These are phyloP conservation scores for Rhyacophila evoluta DNA, from an alignment of 2,888 invertebrate genomes.

Conservation along the genomic window DNA sequence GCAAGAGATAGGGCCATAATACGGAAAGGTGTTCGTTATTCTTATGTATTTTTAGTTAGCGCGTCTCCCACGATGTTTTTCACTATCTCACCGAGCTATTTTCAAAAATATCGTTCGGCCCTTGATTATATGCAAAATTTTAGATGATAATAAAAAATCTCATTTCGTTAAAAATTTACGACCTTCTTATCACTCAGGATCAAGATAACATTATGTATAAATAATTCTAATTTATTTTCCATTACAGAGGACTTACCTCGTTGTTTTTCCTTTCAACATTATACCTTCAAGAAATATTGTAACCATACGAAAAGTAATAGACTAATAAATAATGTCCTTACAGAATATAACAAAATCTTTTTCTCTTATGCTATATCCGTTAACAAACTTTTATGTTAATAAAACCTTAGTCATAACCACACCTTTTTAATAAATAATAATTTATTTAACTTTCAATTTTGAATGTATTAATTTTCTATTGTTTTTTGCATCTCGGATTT, in stretches of 20 bases:
- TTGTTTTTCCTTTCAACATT: no score
- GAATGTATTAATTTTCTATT: no score
- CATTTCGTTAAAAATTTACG: constrained; percentile 10
- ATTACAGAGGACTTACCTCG: neutral
- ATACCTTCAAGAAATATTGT: no score
- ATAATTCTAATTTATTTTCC: neutral
- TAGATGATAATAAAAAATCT: constrained; percentile 24
- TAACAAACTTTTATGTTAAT: no score
- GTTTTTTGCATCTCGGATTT: no score
- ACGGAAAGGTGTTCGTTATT: constrained; percentile 18
- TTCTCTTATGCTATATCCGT: no score
- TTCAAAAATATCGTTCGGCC: neutral
- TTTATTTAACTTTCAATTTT: no score
- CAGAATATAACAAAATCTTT: no score
- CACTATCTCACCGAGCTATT: neutral
- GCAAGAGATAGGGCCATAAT: constrained; percentile 38
- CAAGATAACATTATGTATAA: neutral
- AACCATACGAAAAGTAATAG: no score
- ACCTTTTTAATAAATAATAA: no score
- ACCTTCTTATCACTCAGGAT: neutral
- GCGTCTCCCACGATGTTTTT: neutral
- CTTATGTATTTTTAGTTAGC: constrained; percentile 19
- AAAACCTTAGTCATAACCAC: no score
- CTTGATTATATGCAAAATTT: constrained; percentile 24
- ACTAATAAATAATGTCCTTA: no score